A percentile compares a stretch with the other conserved stretches of the same genome.
Conservation (phyloP, 1,140 invertebrate species). For the Drosophila truncata region DNA sequence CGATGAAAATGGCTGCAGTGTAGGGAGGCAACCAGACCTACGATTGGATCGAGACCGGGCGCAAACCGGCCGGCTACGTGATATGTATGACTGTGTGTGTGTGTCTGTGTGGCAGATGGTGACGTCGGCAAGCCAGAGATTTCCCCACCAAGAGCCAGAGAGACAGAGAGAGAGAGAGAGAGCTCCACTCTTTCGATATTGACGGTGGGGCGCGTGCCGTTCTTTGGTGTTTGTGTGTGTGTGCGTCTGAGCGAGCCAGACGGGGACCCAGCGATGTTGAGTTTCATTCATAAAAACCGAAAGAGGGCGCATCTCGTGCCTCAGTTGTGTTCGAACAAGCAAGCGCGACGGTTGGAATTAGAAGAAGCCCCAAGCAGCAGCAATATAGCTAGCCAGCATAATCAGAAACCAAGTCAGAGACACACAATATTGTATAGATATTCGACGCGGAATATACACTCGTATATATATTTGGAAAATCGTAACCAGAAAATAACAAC, state of each 20-base stretch:
- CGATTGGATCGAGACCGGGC: conserved; percentile 70
- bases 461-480: conserved; percentile 13
- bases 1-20: conserved; percentile 84
- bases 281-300: conserved; percentile 86
- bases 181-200: conserved; percentile 59
- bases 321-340: conserved; percentile 85
- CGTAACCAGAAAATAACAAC: conserved; percentile 7
- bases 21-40: conserved; percentile 73
- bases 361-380: conserved; percentile 28
- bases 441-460: conserved; percentile 11
- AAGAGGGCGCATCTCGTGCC: conserved; percentile 85
- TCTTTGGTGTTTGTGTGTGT: conserved; percentile 29
- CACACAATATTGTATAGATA: conserved; percentile 23
- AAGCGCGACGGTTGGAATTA: conserved; percentile 82
- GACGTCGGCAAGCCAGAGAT: conserved; percentile 52
- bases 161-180: background rate
- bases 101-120: conserved; percentile 28
- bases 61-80: conserved; percentile 47
- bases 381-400: conserved; percentile 29
- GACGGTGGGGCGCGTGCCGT: conserved; percentile 71
- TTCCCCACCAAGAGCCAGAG: conserved; percentile 58
- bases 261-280: conserved; percentile 55
- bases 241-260: conserved; percentile 21
- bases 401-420: conserved; percentile 37
- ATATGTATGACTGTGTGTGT: conserved; percentile 4